Base-by-base conservation (phyloP, 2,888 invertebrate species). In the Microctonus hyperodae region DNA sequence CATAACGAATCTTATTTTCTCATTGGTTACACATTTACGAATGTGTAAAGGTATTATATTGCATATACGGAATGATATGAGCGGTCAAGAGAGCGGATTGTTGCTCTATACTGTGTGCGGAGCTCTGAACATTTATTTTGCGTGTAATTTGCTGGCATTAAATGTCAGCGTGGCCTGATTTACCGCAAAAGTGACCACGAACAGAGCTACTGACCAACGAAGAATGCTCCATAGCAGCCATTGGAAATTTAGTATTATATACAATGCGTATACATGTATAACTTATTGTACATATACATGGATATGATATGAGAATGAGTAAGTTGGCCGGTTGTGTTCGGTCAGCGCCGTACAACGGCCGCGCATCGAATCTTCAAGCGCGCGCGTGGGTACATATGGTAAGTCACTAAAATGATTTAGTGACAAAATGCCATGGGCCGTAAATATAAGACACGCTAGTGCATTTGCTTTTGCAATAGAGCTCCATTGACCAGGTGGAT, bases 71-170 rank as follows among this genome's bases (percentile, higher is more conserved):
- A 61, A 31, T 61, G 55, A 37, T 37, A 23, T n/a, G n/a, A n/a
- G n/a, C n/a, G n/a, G n/a, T 58, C 13, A n/a, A 58, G 22, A 67
- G 58, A 44, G 5, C 33, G 55, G 51, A 69, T 48, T 25, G 64
- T 58, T 64, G 62, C 57, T 51, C 53, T 59, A 53, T 71, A 61
- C 61, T 44, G 61, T 40, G 61, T 68, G 64, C 44, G 63, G 53
- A 67, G 35, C 57, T 28, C 65, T 44, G 73, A 72, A 77, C 79
- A 81, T 82, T 82, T 81, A 79, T 81, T 82, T 79, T 76, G 78
- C 82, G 81, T 79, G 81, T 81, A 82, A 82, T 82, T 81, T 81
- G 82, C 81, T 75, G 81, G 80, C 73, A 80, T 81, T 82, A 80
- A 82, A 81, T 78, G 81, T 81, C 82, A 79, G 76, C 73, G 74